Evolutionary conservation across 2,888 invertebrate genomes (phyloP).

Genomic region (Drosophila prostipennis): DNA sequence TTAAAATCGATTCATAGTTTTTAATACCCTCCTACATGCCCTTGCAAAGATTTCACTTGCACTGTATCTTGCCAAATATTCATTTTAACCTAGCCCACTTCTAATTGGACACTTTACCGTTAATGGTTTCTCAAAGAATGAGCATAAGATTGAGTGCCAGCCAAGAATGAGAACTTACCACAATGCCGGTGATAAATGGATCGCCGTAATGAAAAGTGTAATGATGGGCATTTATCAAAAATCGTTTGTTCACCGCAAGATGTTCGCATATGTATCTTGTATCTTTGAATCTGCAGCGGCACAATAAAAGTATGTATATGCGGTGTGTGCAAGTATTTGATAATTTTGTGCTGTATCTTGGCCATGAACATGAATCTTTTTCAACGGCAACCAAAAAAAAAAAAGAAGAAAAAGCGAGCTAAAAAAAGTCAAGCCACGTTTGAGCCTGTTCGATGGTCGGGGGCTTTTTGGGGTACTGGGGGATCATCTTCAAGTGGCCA

Average conservation of each 20-base stretch:
- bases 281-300: constrained; percentile 62
- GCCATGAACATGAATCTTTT: constrained; percentile 73
- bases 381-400: constrained; percentile 18
- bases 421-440: constrained; percentile 42
- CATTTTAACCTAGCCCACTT: constrained; percentile 12
- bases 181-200: constrained; percentile 61
- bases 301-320: constrained; percentile 51
- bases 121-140: constrained; percentile 35
- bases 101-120: constrained; percentile 35
- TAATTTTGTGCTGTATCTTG: constrained; percentile 66
- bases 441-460: constrained; percentile 26
- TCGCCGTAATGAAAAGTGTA: constrained; percentile 71
- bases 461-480: constrained; percentile 42
- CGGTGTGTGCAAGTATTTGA: constrained; percentile 64
- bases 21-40: no score
- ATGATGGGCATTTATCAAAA: constrained; percentile 77
- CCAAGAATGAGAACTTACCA: constrained; percentile 36
- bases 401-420: constrained; percentile 11
- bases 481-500: constrained; percentile 73
- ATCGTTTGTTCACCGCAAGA: constrained; percentile 64
- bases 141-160: constrained; percentile 11
- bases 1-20: no score
- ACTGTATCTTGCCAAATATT: background rate
- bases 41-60: background rate
- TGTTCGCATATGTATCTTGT: constrained; percentile 49